phyloP scores from a whole-genome alignment of 1,140 invertebrate genomes.

The Branchinecta lindahli region DNA sequence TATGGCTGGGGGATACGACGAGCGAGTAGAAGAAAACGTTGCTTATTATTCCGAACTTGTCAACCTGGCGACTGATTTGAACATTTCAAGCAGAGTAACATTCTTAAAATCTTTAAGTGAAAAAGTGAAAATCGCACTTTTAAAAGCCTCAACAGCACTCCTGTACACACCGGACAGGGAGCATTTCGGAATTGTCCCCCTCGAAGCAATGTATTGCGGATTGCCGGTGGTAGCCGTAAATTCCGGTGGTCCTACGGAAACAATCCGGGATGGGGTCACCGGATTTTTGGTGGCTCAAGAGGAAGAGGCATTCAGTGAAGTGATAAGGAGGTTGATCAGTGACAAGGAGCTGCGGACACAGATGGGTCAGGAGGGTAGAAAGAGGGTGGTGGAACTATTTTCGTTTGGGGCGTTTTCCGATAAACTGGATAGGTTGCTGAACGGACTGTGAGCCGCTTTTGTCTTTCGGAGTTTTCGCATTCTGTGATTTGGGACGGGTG shows the following conservation, averaged over 20 bases:
- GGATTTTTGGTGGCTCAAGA: conserved; percentile 66
- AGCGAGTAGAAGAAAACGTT: conserved; percentile 71
- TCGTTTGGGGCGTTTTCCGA: conserved; percentile 59
- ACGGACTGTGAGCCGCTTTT: conserved; percentile 18
- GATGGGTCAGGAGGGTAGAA: conserved; percentile 51
- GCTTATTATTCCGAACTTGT: conserved; percentile 67
- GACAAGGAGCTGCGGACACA: conserved; percentile 36
- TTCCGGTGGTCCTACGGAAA: conserved; percentile 89
- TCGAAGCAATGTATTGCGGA: conserved; percentile 91
- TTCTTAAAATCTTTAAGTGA: conserved; percentile 78
- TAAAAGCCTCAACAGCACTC: conserved; percentile 56
- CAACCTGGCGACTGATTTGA: conserved; percentile 42
- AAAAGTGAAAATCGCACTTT: conserved; percentile 58
- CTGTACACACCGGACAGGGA: conserved; percentile 93
- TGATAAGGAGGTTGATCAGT: conserved; percentile 54
- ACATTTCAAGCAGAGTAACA: conserved; percentile 55
- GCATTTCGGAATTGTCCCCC: conserved; percentile 98
- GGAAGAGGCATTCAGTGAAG: conserved; percentile 52
- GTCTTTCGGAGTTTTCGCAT: no score
- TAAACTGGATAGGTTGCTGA: conserved; percentile 45
- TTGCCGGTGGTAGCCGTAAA: conserved; percentile 90
- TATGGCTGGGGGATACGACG: conserved; percentile 95
- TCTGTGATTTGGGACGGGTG: no score
- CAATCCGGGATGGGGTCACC: conserved; percentile 67
- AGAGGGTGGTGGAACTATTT: conserved; percentile 56